Evolutionary conservation across 1,140 invertebrate genomes (phyloP).

Genomic region (Formica exsecta): DNA sequence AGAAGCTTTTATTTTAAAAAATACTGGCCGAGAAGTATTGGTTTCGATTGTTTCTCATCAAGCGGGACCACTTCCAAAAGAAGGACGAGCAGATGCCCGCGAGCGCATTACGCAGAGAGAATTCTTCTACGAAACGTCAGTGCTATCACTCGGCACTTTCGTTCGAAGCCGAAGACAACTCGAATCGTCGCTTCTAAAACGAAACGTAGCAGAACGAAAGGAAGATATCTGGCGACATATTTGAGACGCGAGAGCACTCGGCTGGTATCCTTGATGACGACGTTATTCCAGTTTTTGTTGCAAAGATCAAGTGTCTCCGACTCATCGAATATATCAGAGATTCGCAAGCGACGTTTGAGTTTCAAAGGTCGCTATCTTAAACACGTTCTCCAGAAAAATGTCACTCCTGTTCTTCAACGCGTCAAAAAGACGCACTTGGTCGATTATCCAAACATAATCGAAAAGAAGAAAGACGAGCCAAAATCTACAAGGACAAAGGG

Average conservation of each 20-base stretch:
- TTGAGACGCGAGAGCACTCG: constrained; percentile 21
- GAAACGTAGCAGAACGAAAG: constrained; percentile 18
- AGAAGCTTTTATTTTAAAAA: constrained; percentile 51
- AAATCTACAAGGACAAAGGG: constrained; percentile 55
- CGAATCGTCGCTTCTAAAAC: not conserved
- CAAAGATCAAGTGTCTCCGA: constrained; percentile 5
- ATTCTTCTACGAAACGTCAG: constrained; percentile 33
- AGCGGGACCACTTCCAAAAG: not conserved
- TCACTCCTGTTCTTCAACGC: constrained; percentile 21
- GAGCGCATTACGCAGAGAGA: constrained; percentile 62
- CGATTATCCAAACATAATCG: too few species aligned
- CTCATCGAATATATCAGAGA: not conserved
- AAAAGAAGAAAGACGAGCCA: not conserved
- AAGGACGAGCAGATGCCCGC: constrained; percentile 26
- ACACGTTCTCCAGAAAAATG: constrained; percentile 42
- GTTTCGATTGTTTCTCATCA: not conserved
- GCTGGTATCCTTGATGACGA: constrained; percentile 31
- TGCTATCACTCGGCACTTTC: constrained; percentile 27
- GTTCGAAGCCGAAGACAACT: not conserved
- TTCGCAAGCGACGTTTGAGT: constrained; percentile 52
- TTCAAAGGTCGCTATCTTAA: constrained; percentile 61
- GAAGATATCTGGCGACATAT: constrained; percentile 41
- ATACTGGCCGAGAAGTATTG: constrained; percentile 7
- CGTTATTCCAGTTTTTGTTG: constrained; percentile 46
- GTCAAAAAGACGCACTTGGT: not conserved